phyloP scores from a whole-genome alignment of 1,140 invertebrate species.

The Psilanteris sp. region DNA sequence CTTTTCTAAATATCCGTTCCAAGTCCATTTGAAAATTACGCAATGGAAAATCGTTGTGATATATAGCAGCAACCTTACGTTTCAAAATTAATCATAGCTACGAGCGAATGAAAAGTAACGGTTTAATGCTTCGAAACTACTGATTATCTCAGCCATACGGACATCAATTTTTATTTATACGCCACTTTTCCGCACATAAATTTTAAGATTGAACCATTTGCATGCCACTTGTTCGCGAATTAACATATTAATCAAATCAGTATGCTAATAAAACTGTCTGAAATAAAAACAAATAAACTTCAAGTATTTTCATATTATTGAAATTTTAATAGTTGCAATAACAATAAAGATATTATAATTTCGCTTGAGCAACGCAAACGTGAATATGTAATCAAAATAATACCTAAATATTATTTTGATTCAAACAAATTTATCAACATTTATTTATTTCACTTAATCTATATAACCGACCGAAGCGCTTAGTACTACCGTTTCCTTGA shows the following conservation, averaged over 20 bases:
- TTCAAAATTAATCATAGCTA: constrained; percentile 50
- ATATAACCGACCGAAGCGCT: not conserved
- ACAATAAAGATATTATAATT: not conserved
- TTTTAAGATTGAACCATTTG: constrained; percentile 39
- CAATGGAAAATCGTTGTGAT: constrained; percentile 32
- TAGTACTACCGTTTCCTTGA: not conserved
- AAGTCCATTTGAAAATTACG: constrained; percentile 24
- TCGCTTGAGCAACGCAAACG: too few species aligned
- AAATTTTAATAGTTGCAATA: not conserved
- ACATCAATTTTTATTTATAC: constrained; percentile 37
- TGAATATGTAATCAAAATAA: too few species aligned
- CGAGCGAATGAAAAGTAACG: constrained; percentile 48
- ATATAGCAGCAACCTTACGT: constrained; percentile 32
- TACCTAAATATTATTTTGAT: too few species aligned
- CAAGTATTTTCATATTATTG: not conserved
- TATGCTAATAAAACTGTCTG: constrained; percentile 9
- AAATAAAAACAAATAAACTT: constrained; percentile 11
- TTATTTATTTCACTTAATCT: not conserved
- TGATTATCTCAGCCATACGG: constrained; percentile 30
- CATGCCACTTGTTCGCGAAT: constrained; percentile 13
- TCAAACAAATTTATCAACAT: too few species aligned
- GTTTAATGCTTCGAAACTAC: constrained; percentile 23
- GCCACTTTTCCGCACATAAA: constrained; percentile 41
- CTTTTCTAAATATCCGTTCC: constrained; percentile 7
- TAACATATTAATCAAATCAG: constrained; percentile 43